phyloP scores from a whole-genome alignment of 2,888 invertebrate species.

The Drosophila leonis region DNA sequence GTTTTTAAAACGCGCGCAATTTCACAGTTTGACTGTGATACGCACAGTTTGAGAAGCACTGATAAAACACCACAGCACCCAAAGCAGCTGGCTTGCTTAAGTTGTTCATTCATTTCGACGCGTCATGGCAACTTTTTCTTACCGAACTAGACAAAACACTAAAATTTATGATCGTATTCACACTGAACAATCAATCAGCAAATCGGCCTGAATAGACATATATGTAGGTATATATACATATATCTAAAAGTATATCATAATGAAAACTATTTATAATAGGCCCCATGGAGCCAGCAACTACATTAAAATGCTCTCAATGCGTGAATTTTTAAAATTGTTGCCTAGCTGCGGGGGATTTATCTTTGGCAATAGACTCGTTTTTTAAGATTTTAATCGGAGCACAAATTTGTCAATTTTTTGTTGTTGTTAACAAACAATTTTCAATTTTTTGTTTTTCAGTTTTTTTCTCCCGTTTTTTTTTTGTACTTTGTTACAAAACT shows the following conservation, averaged over 20 bases:
- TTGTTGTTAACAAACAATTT: conserved; percentile 41
- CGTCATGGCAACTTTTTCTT: conserved; percentile 44
- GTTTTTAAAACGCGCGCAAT: background rate
- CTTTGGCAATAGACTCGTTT: conserved; percentile 6
- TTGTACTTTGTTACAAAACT: conserved; percentile 45
- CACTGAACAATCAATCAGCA: conserved; percentile 71
- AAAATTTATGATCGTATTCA: conserved; percentile 69
- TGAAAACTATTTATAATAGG: conserved; percentile 62
- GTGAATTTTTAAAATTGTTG: conserved; percentile 54
- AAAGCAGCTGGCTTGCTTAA: conserved; percentile 30
- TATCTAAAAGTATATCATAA: conserved; percentile 32
- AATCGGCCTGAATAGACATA: conserved; percentile 44
- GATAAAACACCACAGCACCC: background rate
- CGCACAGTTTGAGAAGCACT: conserved; percentile 20
- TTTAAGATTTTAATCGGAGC: conserved; percentile 50
- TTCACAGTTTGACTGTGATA: background rate
- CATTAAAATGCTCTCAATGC: conserved; percentile 57
- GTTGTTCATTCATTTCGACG: conserved; percentile 30
- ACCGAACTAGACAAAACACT: conserved; percentile 21
- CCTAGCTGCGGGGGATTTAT: conserved; percentile 27
- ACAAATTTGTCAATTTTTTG: conserved; percentile 73
- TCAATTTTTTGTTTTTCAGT: conserved; percentile 27
- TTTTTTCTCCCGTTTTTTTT: conserved; percentile 7
- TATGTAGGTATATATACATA: background rate
- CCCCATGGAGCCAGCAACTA: conserved; percentile 37